Percentiles rank a stretch among this genome's conserved stretches.
phyloP scores from a whole-genome alignment of 64 coral and sea anemone species.

The Orbicella faveolata region DNA sequence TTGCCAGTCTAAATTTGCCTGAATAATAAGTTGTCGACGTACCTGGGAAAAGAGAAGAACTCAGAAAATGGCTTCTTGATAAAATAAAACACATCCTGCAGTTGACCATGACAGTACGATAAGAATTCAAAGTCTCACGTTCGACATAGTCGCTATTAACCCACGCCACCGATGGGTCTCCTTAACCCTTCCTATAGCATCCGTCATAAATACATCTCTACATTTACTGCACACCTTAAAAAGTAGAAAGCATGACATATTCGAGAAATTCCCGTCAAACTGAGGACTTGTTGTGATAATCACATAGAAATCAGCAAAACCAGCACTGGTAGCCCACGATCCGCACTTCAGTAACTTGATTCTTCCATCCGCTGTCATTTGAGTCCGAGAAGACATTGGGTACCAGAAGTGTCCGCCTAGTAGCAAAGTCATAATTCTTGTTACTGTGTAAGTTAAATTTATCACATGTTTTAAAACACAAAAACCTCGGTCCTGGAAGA shows the following conservation, averaged over 20 bases:
- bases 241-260: constrained; percentile 48
- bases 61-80: too few relatives aligned
- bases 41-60: too few relatives aligned
- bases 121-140: too few relatives aligned
- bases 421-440: neutral
- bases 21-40: too few relatives aligned
- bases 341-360: constrained; percentile 22
- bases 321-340: constrained; percentile 70
- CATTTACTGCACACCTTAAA: constrained; percentile 53
- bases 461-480: too few relatives aligned
- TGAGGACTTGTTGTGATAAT: constrained; percentile 59
- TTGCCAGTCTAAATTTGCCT: too few relatives aligned
- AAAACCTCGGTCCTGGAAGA: too few relatives aligned
- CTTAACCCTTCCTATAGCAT: neutral
- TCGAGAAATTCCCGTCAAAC: constrained; percentile 59
- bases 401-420: neutral
- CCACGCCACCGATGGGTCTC: too few relatives aligned
- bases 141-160: too few relatives aligned
- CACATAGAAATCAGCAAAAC: constrained; percentile 76
- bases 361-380: neutral
- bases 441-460: too few relatives aligned
- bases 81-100: too few relatives aligned
- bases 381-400: neutral
- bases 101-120: too few relatives aligned
- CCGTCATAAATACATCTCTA: neutral